Conservation (phyloP, 1,140 invertebrate species). For the Penaeus chinensis region DNA sequence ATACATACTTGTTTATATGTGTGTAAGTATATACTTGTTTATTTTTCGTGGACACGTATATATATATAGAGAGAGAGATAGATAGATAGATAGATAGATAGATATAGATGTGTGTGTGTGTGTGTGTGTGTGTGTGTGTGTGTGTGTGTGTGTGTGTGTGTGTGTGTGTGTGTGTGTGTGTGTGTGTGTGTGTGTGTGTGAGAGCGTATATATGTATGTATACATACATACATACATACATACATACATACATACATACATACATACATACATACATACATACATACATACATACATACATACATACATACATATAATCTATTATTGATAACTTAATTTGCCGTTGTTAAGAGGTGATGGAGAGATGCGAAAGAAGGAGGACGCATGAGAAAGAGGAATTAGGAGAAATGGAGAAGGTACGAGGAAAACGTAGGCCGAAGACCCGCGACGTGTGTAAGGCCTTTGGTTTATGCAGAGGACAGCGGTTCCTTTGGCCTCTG, state of each 20-base stretch:
- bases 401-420: no score
- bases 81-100: not conserved
- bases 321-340: not conserved
- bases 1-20: no score
- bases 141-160: not conserved
- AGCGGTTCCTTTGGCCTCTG: no score
- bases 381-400: not conserved
- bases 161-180: not conserved
- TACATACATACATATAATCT: not conserved
- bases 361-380: not conserved
- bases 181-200: not conserved
- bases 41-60: no score
- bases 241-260: slow-evolving; percentile 8
- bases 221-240: not conserved
- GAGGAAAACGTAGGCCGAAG: no score
- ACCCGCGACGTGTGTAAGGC: no score
- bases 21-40: no score
- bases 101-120: not conserved
- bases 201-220: not conserved
- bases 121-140: not conserved
- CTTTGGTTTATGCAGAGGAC: no score
- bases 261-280: not conserved
- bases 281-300: not conserved
- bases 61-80: no score
- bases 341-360: not conserved